Base-by-base conservation (phyloP, 2,888 invertebrate species). In the Eupithecia subumbrata region DNA sequence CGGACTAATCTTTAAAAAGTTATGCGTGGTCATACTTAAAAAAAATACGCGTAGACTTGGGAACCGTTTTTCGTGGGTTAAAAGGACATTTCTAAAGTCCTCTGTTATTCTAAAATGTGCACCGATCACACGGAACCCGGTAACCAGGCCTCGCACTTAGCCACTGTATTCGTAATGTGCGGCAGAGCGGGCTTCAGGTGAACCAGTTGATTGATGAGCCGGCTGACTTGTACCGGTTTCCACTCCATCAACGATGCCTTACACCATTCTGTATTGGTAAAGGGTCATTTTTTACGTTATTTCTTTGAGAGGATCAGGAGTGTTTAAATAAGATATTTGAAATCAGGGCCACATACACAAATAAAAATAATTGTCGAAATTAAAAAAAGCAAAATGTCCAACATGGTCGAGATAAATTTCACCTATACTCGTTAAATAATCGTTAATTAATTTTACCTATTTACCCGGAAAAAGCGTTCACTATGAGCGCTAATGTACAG, bases 171-270 rank as follows among this genome's bases (percentile, higher is more conserved):
- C 52, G 64, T 74, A 64, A 64, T 67, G 43, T 22, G 22, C 43
- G n/a, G 34, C 22, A 12, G 25, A 14, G 60, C 22, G 60, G 14
- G 43, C 25, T 68, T 25, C 68, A 67, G 71, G 67, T 68, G 37
- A 52, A 37, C 37, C 63, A 69, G 25, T 76, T 74, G 76, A 76
- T 76, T 74, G 73, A 76, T 76, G 71, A 67, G 73, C 25, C 68
- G 52, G 69, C 43, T 56, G 37, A 48, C 43, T 68, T 68, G 69
- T 30, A 52, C 69, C 48, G 30, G 43, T 45, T 67, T 45, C 43
- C 43, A 68, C 68, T 68, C 68, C 68, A 68, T 68, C 68, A 43
- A 43, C 16, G 43, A 18, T 43, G 60, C 68, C 22, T 68, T 25
- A 40, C 68, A 68, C 22, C 16, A 25, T 12, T 12, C 11, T 63